A percentile compares a stretch with the other conserved stretches of the same genome.
Conservation (phyloP, 1,140 invertebrate species). For the Drosophila pseudoananassae region DNA sequence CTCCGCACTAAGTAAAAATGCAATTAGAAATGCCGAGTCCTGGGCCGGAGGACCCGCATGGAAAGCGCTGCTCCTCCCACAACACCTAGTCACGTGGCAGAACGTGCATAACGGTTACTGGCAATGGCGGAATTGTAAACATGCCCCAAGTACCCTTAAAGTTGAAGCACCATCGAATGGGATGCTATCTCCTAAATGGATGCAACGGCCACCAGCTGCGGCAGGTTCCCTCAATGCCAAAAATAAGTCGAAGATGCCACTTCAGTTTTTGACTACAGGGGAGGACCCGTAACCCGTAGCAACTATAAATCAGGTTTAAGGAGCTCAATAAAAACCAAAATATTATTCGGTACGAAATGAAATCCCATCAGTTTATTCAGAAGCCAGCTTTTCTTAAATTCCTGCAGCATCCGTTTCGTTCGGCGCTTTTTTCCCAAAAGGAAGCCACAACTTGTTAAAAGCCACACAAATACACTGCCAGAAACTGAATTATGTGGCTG, state of each 20-base stretch:
- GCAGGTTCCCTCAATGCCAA: slow-evolving; percentile 12
- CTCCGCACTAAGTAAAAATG: slow-evolving; percentile 75
- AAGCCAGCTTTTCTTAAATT: slow-evolving; percentile 1
- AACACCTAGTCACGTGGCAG: slow-evolving; percentile 36
- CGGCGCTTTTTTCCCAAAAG: slow-evolving; percentile 13
- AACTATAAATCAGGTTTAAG: slow-evolving; percentile 1
- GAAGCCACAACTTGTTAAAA: slow-evolving; percentile 59
- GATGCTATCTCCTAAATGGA: slow-evolving; percentile 25
- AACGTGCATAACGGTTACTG: slow-evolving; percentile 64
- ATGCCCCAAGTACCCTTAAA: slow-evolving; percentile 27
- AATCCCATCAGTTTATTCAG: slow-evolving; percentile 4
- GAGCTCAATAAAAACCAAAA: slow-evolving; percentile 4
- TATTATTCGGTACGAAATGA: slow-evolving; percentile 1
- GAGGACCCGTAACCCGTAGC: background rate
- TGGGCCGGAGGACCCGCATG: slow-evolving; percentile 45
- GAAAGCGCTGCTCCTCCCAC: slow-evolving; percentile 24
- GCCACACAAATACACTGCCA: slow-evolving; percentile 59
- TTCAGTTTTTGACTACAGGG: background rate
- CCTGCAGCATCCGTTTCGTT: slow-evolving; percentile 23
- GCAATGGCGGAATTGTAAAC: slow-evolving; percentile 31
- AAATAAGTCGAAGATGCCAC: slow-evolving; percentile 7
- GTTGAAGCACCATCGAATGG: slow-evolving; percentile 10
- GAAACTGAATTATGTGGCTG: slow-evolving; percentile 69
- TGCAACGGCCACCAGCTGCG: slow-evolving; percentile 25
- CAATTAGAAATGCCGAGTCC: slow-evolving; percentile 65